A percentile compares a stretch with the other conserved stretches of the same genome.
phyloP scores from a whole-genome alignment of 2,888 invertebrate genomes.

The Dioctria linearis region DNA sequence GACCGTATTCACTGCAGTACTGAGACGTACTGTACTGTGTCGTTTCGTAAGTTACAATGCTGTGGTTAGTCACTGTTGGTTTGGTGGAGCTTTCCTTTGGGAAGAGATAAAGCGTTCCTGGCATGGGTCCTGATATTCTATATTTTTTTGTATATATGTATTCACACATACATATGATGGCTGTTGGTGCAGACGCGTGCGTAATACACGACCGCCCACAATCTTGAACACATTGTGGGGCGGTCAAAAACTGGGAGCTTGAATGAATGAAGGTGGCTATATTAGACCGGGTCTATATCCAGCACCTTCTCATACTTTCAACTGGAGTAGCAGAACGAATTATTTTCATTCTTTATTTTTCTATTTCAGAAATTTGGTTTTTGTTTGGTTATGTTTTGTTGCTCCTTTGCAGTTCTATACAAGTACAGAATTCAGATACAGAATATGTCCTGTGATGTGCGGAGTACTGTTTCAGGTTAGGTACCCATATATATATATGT shows the following conservation, averaged over 20 bases:
- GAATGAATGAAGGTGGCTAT: constrained; percentile 17
- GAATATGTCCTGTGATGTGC: constrained; percentile 6
- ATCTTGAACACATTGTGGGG: constrained; percentile 43
- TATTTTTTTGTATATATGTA: too few relatives aligned
- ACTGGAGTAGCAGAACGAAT: not conserved
- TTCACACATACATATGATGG: too few relatives aligned
- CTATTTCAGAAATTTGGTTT: not conserved
- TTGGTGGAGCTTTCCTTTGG: not conserved
- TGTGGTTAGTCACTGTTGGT: constrained; percentile 19
- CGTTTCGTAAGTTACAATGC: constrained; percentile 2
- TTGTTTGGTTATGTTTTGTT: not conserved
- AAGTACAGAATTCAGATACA: not conserved
- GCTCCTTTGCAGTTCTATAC: not conserved
- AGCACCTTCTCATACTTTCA: not conserved
- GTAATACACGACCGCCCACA: constrained; percentile 57
- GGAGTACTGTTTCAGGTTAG: too few relatives aligned
- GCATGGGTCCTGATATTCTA: not conserved
- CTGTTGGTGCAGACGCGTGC: constrained; percentile 48
- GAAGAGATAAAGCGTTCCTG: not conserved
- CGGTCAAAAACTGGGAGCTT: constrained; percentile 11
- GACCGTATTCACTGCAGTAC: constrained; percentile 55
- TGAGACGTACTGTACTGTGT: constrained; percentile 47
- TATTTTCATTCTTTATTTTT: constrained; percentile 34
- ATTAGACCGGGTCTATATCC: not conserved
- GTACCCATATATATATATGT: too few relatives aligned